These are phyloP conservation scores for Parambassis ranga DNA, from an alignment of 2,797 vertebrate genomes.

Conservation along the genomic window DNA sequence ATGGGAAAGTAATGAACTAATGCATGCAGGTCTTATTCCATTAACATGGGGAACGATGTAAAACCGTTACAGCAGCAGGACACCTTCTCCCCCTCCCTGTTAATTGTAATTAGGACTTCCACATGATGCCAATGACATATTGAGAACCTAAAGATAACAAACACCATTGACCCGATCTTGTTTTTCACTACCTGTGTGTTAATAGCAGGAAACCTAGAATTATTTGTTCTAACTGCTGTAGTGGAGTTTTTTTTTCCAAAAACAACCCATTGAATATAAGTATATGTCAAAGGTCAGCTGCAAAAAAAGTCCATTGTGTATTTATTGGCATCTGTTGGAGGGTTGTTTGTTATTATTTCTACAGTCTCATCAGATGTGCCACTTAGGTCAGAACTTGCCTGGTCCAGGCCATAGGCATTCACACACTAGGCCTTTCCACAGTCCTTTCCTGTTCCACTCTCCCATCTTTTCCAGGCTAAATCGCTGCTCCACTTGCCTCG, in stretches of 20 bases:
- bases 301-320: conserved; percentile 58
- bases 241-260: conserved; percentile 36
- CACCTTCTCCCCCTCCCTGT: too few species aligned
- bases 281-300: conserved; percentile 49
- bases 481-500: conserved; percentile 39
- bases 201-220: conserved; percentile 24
- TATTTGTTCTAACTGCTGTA: neutral
- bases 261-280: conserved; percentile 45
- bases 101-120: too few species aligned
- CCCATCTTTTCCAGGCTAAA: conserved; percentile 71
- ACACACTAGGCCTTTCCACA: conserved; percentile 54
- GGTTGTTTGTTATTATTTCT: conserved; percentile 71
- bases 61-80: too few species aligned
- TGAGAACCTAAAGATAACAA: neutral
- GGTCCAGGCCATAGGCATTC: conserved; percentile 50
- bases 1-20: neutral
- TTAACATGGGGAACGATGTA: too few species aligned
- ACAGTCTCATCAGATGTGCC: conserved; percentile 67
- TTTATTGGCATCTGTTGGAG: conserved; percentile 41
- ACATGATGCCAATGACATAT: neutral
- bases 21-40: neutral
- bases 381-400: conserved; percentile 62
- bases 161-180: neutral
- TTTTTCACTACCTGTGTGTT: neutral
- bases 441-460: conserved; percentile 76